Evolutionary conservation across 2,113 vertebrate genomes (phyloP).

Genomic region (Otus sunia): DNA sequence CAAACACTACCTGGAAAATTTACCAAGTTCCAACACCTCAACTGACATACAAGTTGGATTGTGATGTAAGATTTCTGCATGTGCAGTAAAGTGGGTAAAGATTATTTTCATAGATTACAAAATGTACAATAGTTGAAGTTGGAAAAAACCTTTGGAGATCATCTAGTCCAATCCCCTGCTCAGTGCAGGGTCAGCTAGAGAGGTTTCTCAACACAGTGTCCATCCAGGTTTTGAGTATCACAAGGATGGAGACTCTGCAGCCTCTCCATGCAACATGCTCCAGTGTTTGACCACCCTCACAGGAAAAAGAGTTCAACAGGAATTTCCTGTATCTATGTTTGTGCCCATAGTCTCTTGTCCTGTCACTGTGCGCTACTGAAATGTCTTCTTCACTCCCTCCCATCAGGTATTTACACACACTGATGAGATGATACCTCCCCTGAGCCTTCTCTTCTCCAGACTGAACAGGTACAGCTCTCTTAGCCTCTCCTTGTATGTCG

Average conservation of each 20-base stretch:
- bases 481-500: accelerated
- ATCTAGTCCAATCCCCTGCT: neutral
- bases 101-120: neutral
- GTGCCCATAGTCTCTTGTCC: neutral
- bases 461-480: neutral
- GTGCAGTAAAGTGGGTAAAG: neutral
- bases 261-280: accelerated
- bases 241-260: neutral
- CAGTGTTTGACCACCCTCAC: neutral
- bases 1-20: neutral
- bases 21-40: neutral
- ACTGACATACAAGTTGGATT: neutral
- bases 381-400: neutral
- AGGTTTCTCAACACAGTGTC: neutral
- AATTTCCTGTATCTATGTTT: neutral
- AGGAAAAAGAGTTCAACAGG: neutral
- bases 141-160: neutral
- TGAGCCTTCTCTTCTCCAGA: neutral
- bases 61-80: neutral
- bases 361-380: neutral
- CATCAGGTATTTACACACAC: neutral
- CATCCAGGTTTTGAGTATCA: neutral
- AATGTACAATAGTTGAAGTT: neutral
- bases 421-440: neutral
- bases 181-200: neutral